Percentiles rank a stretch among this genome's conserved stretches.
Evolutionary conservation across 1,140 invertebrate genomes (phyloP).

Genomic region (Atta cephalotes): DNA sequence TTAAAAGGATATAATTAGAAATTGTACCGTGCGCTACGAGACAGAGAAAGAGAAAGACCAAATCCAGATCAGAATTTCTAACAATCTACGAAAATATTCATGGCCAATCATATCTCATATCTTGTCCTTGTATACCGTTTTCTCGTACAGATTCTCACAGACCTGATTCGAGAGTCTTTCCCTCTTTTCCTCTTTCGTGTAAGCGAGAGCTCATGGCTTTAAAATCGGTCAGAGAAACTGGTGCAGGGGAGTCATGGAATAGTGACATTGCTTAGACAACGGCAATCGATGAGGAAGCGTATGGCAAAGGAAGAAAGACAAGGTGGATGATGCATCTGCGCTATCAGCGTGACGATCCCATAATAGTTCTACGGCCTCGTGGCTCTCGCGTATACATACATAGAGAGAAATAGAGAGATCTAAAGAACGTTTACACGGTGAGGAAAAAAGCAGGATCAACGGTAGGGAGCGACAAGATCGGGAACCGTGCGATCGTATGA

Average conservation of each 20-base stretch:
- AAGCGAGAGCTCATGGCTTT: background rate
- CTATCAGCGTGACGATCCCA: constrained; percentile 73
- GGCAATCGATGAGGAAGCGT: constrained; percentile 35
- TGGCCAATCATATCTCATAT: constrained; percentile 50
- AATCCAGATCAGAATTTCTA: constrained; percentile 32
- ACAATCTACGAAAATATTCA: constrained; percentile 66
- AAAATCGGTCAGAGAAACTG: constrained; percentile 76
- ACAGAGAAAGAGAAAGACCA: background rate
- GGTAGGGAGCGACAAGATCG: constrained; percentile 65
- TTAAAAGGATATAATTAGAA: constrained; percentile 61
- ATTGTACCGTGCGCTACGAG: constrained; percentile 9
- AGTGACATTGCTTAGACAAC: constrained; percentile 68
- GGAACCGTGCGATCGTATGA: constrained; percentile 73
- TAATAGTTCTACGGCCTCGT: constrained; percentile 69
- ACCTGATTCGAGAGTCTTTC: constrained; percentile 20
- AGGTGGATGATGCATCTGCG: constrained; percentile 68
- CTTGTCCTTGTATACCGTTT: constrained; percentile 59
- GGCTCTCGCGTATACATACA: constrained; percentile 43
- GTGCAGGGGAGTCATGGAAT: constrained; percentile 68
- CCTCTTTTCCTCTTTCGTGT: background rate
- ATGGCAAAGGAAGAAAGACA: constrained; percentile 66
- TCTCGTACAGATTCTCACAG: constrained; percentile 67
- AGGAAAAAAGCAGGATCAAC: constrained; percentile 68
- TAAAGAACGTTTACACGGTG: constrained; percentile 57
- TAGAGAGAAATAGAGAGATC: background rate